These are phyloP conservation scores for Scyliorhinus canicula DNA, from an alignment of 2,797 vertebrate species.

Conservation along the genomic window DNA sequence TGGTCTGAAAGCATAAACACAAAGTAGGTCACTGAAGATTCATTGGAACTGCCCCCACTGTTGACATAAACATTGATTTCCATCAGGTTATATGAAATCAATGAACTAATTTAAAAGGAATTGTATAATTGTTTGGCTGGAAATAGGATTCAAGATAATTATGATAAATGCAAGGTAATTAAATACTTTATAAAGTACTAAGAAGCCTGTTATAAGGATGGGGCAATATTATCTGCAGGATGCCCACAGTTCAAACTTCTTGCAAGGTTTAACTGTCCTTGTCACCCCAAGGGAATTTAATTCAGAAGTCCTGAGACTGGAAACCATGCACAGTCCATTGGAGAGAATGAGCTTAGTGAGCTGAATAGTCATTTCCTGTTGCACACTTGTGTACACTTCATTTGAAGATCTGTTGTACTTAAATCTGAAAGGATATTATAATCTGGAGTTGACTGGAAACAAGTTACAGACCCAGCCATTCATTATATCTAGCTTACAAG, in stretches of 20 bases:
- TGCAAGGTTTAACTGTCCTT: neutral
- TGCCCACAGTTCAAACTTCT: neutral
- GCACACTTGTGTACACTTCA: neutral
- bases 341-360: neutral
- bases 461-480: neutral
- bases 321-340: neutral
- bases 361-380: neutral
- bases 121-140: neutral
- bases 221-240: neutral
- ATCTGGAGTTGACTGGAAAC: neutral
- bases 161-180: neutral
- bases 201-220: neutral
- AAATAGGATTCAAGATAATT: neutral
- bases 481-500: neutral
- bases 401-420: neutral
- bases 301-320: neutral
- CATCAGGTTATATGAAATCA: slow-evolving; percentile 8
- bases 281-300: neutral
- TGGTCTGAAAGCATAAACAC: neutral
- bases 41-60: neutral
- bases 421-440: slow-evolving; percentile 6
- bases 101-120: neutral
- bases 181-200: neutral
- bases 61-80: neutral
- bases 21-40: neutral